These are phyloP conservation scores for Xiphorhynchus elegans DNA, from an alignment of 2,113 vertebrate genomes.

Conservation along the genomic window DNA sequence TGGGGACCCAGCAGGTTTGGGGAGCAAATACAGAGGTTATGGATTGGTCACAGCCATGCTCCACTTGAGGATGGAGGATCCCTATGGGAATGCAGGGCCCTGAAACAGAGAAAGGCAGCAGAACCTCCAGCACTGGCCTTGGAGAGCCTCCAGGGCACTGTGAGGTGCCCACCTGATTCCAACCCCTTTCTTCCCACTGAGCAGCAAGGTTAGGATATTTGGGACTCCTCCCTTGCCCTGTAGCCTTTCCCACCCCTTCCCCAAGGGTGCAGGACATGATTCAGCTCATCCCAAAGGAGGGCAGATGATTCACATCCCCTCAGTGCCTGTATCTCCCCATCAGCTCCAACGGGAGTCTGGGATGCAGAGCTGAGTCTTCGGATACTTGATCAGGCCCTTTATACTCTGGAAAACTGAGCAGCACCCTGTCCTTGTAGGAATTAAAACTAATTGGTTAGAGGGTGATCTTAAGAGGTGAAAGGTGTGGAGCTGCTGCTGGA, in stretches of 20 bases:
- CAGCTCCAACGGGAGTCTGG: not conserved
- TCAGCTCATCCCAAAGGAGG: not conserved
- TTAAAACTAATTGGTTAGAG: not conserved
- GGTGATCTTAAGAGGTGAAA: not conserved
- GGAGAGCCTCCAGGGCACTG: not conserved
- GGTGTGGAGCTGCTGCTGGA: not conserved
- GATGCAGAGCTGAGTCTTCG: not conserved
- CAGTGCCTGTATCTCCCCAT: not conserved
- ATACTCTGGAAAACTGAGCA: not conserved
- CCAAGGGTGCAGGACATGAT: not conserved
- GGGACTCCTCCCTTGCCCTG: not conserved
- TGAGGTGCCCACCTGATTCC: accelerated
- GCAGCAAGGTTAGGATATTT: not conserved
- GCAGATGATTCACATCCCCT: not conserved
- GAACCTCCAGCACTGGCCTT: not conserved
- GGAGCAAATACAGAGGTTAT: accelerated
- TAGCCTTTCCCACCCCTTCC: not conserved
- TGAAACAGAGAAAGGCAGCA: not conserved
- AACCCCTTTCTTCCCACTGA: not conserved
- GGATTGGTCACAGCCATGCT: not conserved
- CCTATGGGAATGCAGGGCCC: not conserved
- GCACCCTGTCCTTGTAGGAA: not conserved
- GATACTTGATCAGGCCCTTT: not conserved
- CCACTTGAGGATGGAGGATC: not conserved
- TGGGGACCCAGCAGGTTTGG: not conserved